These are phyloP conservation scores for Eupeodes latifasciatus DNA, from an alignment of 2,888 invertebrate genomes.

Conservation along the genomic window DNA sequence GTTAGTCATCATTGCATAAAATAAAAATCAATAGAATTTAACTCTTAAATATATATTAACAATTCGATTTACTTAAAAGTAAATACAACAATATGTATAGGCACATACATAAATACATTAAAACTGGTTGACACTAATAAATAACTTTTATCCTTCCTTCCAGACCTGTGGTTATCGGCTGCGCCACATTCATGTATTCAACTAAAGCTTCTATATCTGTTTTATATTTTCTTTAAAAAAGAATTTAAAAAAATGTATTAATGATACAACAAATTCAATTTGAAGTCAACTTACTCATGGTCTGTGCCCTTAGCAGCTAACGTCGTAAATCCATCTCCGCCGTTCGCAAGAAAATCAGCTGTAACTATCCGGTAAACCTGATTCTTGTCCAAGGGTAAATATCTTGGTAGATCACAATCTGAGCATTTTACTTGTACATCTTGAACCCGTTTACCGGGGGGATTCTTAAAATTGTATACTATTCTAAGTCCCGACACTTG, in stretches of 20 bases:
- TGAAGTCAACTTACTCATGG: conserved; percentile 77
- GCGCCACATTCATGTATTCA: conserved; percentile 76
- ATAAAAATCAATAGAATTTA: too few species aligned
- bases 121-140: not conserved
- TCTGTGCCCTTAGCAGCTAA: conserved; percentile 82
- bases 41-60: too few species aligned
- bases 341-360: conserved; percentile 87
- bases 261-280: conserved; percentile 77
- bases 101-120: not conserved
- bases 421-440: conserved; percentile 83
- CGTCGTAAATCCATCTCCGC: conserved; percentile 89
- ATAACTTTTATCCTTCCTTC: conserved; percentile 80
- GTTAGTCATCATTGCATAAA: too few species aligned
- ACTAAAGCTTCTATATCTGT: conserved; percentile 80
- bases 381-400: conserved; percentile 86
- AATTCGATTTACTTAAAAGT: not conserved
- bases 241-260: not conserved
- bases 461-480: conserved; percentile 86
- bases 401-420: conserved; percentile 85
- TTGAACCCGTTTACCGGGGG: conserved; percentile 86
- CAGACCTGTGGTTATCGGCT: conserved; percentile 78
- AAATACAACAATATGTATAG: conserved; percentile 1
- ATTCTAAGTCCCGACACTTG: conserved; percentile 86
- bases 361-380: conserved; percentile 87
- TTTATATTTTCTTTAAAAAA: conserved; percentile 60